Evolutionary conservation across 1,140 invertebrate genomes (phyloP), one percentile per base, ranked within the genome.

Genomic region (Drosophila micromelanica): DNA sequence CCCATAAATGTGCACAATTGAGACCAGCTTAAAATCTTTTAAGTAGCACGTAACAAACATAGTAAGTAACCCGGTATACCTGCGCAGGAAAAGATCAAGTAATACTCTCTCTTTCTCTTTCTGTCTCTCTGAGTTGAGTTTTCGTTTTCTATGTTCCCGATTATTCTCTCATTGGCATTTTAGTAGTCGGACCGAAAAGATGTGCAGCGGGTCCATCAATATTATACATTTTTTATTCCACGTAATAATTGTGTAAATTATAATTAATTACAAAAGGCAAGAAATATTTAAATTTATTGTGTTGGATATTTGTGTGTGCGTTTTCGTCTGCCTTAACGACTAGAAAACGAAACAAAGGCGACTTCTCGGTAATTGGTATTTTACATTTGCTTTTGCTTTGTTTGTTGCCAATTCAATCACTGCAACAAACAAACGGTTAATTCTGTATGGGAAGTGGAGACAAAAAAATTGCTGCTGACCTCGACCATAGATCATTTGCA

Each of bases 381-480:
- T 55, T 45, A 40, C 59, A 37, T 62, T 42, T 42, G 32, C 20
- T 6, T 61, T 68, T 32, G 55, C 27, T 45, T 57, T 57, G 51
- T 60, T 56, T 67, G 63, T 68, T 61, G 70, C 63, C 30, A 68
- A 40, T 32, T 42, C 35, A 55, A 73, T 48, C 46, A 35, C 64
- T 59, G 52, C 57, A 63, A 79, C 61, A 60, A 63, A 79, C 61
- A 60, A 86, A 86, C 80, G 68, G 81, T 74, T 74, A 80, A 70
- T 54, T 73, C 49, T 52, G 17, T 48, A 40, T 35, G 23, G 40
- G 60, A 45, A 57, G 42, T 13, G 68, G 15, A 54, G 60, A 59
- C 56, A 63, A 63, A 59, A 67, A 55, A 76, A 64, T 56, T 65
- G 64, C 42, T 40, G 59, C 40, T 81, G 78, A 78, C 81, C 82